Evolutionary conservation across 2,797 vertebrate species (phyloP).

Genomic region (Petrocephalus schoutedeni): DNA sequence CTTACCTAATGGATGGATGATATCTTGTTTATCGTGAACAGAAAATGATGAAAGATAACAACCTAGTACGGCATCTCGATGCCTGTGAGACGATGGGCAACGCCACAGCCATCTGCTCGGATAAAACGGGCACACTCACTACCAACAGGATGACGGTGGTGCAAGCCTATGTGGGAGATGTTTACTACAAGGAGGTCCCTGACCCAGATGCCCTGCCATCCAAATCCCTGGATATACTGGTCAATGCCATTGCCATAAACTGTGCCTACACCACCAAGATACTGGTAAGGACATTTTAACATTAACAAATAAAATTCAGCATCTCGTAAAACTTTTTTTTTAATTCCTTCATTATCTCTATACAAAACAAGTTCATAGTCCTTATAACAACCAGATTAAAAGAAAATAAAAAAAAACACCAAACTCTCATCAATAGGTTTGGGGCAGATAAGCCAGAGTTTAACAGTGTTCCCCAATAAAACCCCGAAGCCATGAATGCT

Average conservation of each 20-base stretch:
- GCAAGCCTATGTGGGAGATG: slow-evolving; percentile 74
- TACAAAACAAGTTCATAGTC: background rate
- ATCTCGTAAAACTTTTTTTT: background rate
- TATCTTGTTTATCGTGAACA: slow-evolving; percentile 39
- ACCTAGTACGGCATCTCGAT: slow-evolving; percentile 90
- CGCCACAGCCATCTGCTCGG: slow-evolving; percentile 94
- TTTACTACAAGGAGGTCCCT: slow-evolving; percentile 79
- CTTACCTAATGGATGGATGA: background rate
- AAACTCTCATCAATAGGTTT: background rate
- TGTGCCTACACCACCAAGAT: slow-evolving; percentile 95
- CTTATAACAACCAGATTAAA: background rate
- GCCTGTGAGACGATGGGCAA: slow-evolving; percentile 98
- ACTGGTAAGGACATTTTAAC: slow-evolving; percentile 69
- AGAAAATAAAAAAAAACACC: background rate
- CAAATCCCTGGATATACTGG: slow-evolving; percentile 76
- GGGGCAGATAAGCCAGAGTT: background rate
- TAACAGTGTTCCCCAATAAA: slow-evolving; percentile 11
- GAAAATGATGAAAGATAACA: slow-evolving; percentile 99
- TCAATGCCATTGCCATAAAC: slow-evolving; percentile 84
- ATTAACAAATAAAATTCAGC: background rate
- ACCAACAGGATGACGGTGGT: slow-evolving; percentile 96
- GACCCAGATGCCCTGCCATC: slow-evolving; percentile 71
- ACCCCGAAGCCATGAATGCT: slow-evolving; percentile 13
- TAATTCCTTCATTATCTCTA: background rate
- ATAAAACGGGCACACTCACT: slow-evolving; percentile 95